phyloP scores from a whole-genome alignment of 2,113 vertebrate genomes.

The Edolisoma coerulescens region DNA sequence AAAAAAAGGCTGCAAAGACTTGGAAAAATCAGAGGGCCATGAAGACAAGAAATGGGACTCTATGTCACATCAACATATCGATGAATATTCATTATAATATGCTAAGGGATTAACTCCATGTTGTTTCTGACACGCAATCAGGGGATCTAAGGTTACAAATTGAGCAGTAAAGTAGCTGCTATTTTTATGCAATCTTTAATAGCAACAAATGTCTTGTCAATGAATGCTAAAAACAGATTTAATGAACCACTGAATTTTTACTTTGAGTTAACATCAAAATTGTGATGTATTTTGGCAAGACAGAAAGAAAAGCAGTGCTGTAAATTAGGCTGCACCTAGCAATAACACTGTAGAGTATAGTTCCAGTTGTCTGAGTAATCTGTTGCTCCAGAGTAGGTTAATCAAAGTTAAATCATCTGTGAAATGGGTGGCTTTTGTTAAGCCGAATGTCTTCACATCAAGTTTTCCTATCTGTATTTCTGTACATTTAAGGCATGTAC shows the following conservation, averaged over 20 bases:
- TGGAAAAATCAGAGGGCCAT: background rate
- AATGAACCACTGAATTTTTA: slow-evolving; percentile 76
- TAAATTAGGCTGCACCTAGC: slow-evolving; percentile 72
- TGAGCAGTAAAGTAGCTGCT: slow-evolving; percentile 68
- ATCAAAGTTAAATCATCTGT: slow-evolving; percentile 84
- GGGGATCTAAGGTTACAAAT: slow-evolving; percentile 68
- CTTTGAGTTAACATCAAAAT: slow-evolving; percentile 75
- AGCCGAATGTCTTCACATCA: slow-evolving; percentile 65
- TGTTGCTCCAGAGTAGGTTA: slow-evolving; percentile 75
- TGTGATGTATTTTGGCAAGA: slow-evolving; percentile 76
- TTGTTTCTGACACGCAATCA: slow-evolving; percentile 67
- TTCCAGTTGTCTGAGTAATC: slow-evolving; percentile 75
- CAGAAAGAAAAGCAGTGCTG: slow-evolving; percentile 68
- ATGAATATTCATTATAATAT: slow-evolving; percentile 72
- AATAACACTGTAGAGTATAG: slow-evolving; percentile 70
- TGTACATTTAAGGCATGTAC: slow-evolving; percentile 36
- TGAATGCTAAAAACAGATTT: slow-evolving; percentile 69
- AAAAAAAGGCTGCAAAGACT: slow-evolving; percentile 22
- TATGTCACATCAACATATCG: slow-evolving; percentile 62
- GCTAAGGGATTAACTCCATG: slow-evolving; percentile 67
- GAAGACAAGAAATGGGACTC: slow-evolving; percentile 55
- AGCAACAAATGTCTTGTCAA: slow-evolving; percentile 71
- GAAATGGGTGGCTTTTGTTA: slow-evolving; percentile 82
- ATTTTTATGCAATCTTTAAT: slow-evolving; percentile 33
- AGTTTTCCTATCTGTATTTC: slow-evolving; percentile 54